These are phyloP conservation scores for Tichodroma muraria DNA, from an alignment of 2,113 vertebrate genomes.

Conservation along the genomic window DNA sequence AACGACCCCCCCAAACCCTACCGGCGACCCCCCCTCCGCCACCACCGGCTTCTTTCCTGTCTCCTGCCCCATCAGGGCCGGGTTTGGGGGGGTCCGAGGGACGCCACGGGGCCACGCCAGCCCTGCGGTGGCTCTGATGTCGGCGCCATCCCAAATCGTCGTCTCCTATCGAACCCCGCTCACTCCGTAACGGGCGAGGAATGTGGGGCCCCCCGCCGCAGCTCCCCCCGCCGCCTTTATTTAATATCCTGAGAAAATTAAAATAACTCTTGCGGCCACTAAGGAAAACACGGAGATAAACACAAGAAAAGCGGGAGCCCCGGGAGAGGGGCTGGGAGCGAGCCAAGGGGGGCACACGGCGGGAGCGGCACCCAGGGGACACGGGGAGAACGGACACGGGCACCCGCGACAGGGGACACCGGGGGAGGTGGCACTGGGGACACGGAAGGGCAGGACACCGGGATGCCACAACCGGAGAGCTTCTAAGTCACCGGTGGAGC, in stretches of 20 bases:
- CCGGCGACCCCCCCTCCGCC: background rate
- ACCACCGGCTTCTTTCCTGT: background rate
- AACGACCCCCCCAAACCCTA: background rate
- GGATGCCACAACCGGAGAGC: background rate
- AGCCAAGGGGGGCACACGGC: background rate
- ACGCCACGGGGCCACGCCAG: constrained; percentile 70
- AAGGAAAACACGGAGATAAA: constrained; percentile 62
- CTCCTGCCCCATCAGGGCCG: background rate
- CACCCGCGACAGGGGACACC: background rate
- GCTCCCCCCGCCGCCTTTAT: constrained; percentile 78
- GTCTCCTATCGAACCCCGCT: constrained; percentile 70
- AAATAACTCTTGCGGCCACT: constrained; percentile 81
- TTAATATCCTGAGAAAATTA: constrained; percentile 86
- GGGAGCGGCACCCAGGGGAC: background rate
- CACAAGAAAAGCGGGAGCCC: constrained; percentile 17
- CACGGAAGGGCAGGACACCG: background rate
- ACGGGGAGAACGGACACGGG: too few species aligned
- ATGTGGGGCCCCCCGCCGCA: constrained; percentile 31
- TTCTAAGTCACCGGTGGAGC: too few species aligned
- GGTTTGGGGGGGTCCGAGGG: background rate
- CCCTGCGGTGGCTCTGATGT: constrained; percentile 88
- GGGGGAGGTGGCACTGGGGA: background rate
- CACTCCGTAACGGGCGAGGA: constrained; percentile 58
- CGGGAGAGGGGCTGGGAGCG: background rate
- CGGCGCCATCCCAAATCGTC: constrained; percentile 75